Conservation (phyloP, 2,888 invertebrate species). For the Leptarthrus brevirostris region DNA sequence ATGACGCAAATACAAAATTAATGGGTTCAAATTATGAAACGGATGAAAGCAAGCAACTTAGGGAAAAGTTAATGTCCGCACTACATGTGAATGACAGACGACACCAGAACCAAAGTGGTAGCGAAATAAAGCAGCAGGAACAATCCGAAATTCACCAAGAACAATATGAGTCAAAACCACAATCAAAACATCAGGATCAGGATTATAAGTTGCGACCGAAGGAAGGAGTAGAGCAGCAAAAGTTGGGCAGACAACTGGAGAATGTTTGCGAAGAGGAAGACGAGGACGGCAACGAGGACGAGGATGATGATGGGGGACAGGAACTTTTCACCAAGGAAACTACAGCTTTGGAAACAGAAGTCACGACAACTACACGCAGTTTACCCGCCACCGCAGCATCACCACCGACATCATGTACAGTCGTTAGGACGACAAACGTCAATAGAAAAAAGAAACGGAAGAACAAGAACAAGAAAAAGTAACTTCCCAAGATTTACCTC, state of each 20-base stretch:
- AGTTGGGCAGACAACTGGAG: neutral
- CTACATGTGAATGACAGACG: conserved; percentile 50
- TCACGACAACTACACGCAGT: conserved; percentile 1
- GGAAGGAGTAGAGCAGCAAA: conserved; percentile 1
- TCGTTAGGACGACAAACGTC: conserved; percentile 42
- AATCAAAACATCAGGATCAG: conserved; percentile 54
- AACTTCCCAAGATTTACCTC: conserved; percentile 24
- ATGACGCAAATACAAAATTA: neutral
- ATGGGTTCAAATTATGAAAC: neutral
- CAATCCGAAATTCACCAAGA: neutral
- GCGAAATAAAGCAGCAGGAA: neutral
- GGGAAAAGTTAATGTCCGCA: conserved; percentile 54
- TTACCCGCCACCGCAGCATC: neutral
- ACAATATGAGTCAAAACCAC: conserved; percentile 47
- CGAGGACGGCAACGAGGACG: conserved; percentile 9
- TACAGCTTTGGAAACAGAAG: conserved; percentile 14
- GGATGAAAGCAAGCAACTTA: conserved; percentile 49
- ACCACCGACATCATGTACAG: conserved; percentile 24
- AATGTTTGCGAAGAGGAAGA: conserved; percentile 24
- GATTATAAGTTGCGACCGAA: conserved; percentile 8
- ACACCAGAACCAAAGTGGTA: conserved; percentile 11
- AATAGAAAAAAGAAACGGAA: conserved; percentile 56
- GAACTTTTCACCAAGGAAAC: conserved; percentile 13
- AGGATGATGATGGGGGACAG: conserved; percentile 10
- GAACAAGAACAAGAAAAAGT: conserved; percentile 55